Conservation (phyloP, 35 echinoderm and acorn worm genomes). For the Diadema setosum region DNA sequence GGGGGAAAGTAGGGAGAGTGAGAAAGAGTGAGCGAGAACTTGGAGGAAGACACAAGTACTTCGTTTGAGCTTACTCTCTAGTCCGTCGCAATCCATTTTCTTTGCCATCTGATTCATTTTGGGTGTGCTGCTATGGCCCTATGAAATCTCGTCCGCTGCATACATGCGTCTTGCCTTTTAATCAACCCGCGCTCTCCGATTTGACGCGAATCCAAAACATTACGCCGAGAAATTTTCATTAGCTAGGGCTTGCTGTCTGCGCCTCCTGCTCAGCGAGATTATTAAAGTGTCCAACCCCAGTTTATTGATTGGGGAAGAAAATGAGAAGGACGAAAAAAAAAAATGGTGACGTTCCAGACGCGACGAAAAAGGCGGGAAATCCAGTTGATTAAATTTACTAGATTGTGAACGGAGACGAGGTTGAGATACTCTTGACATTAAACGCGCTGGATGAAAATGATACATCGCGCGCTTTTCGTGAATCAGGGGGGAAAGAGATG, state of each 20-base stretch:
- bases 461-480: not conserved
- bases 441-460: not conserved
- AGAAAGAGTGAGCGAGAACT: no score
- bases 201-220: conserved; percentile 10
- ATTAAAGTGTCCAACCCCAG: conserved; percentile 13
- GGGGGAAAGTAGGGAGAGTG: no score
- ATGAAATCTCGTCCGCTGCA: no score
- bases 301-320: conserved; percentile 12
- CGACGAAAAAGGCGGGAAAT: conserved; percentile 9
- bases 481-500: not conserved
- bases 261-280: not conserved
- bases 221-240: not conserved
- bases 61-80: no score
- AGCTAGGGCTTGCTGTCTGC: not conserved
- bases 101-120: no score
- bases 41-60: no score
- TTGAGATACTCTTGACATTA: conserved; percentile 4
- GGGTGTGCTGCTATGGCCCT: no score
- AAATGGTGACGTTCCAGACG: conserved; percentile 1
- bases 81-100: no score
- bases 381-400: conserved; percentile 11
- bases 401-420: conserved; percentile 12
- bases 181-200: not conserved
- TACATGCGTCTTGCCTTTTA: no score
- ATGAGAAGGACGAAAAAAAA: not conserved